Conservation (phyloP, 2,888 invertebrate species). For the Lissonota sp. region DNA sequence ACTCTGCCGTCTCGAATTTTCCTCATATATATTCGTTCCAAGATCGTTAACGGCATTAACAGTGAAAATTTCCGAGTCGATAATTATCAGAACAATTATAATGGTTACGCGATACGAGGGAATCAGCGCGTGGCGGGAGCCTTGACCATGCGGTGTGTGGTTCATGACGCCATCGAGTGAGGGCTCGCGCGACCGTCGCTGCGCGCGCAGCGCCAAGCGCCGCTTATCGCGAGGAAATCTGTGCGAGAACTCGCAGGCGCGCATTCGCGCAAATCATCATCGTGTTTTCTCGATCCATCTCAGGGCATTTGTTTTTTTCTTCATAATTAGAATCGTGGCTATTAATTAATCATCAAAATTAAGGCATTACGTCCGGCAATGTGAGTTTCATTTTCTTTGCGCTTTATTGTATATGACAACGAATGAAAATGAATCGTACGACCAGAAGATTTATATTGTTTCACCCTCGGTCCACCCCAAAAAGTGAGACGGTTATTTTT, state of each 20-base stretch:
- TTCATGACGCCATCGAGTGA: conserved; percentile 9
- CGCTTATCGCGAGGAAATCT: conserved; percentile 3
- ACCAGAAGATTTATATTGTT: background rate
- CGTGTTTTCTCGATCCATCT: too few relatives aligned
- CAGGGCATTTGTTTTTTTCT: too few relatives aligned
- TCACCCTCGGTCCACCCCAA: background rate
- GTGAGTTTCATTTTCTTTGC: background rate
- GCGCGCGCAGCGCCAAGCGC: background rate
- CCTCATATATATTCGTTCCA: too few relatives aligned
- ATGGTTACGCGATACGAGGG: background rate
- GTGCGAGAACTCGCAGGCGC: too few relatives aligned
- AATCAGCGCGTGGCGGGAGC: conserved; percentile 40
- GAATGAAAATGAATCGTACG: background rate
- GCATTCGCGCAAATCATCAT: too few relatives aligned
- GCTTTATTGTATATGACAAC: background rate
- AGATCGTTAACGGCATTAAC: too few relatives aligned
- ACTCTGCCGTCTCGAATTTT: too few relatives aligned
- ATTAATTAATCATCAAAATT: too few relatives aligned
- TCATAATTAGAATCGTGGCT: too few relatives aligned
- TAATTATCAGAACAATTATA: background rate
- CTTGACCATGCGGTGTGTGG: conserved; percentile 36
- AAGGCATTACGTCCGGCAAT: too few relatives aligned
- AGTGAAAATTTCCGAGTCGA: too few relatives aligned
- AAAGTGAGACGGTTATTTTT: background rate
- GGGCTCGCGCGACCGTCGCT: conserved; percentile 9